These are phyloP conservation scores for Cranoglanis bouderius DNA, from an alignment of 2,113 vertebrate species.

Conservation along the genomic window DNA sequence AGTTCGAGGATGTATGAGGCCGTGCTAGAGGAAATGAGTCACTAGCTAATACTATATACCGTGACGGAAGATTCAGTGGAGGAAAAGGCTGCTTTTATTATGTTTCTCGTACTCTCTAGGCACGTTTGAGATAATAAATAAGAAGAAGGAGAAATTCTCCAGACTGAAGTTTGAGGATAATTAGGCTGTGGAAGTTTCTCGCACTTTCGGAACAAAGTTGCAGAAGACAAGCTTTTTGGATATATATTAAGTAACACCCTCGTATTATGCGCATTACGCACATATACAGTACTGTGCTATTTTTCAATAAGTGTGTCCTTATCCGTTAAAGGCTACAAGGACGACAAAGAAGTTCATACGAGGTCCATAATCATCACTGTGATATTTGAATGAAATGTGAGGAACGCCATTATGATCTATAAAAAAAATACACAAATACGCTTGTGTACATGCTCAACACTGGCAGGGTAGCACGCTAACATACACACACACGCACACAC, in stretches of 20 bases:
- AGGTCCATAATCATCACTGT: background rate
- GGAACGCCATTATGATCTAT: background rate
- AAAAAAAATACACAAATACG: too few species aligned
- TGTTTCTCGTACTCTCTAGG: background rate
- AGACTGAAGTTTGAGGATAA: background rate
- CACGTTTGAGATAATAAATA: background rate
- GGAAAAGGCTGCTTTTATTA: background rate
- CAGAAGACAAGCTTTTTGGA: background rate
- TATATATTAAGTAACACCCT: background rate
- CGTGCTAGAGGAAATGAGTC: background rate
- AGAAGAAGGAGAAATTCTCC: background rate
- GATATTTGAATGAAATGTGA: background rate
- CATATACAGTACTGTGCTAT: background rate
- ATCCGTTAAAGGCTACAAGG: background rate
- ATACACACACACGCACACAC: background rate
- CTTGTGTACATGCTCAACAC: too few species aligned
- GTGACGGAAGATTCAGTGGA: background rate
- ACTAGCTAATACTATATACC: background rate
- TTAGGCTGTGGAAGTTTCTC: constrained; percentile 16
- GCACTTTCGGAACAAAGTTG: background rate
- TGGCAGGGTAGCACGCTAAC: too few species aligned
- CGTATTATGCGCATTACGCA: background rate
- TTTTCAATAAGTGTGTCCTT: background rate
- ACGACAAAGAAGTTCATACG: background rate
- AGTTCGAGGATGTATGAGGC: background rate